Evolutionary conservation across 2,113 vertebrate genomes (phyloP), one percentile per base, ranked within the genome.

Genomic region (Misgurnus anguillicaudatus): DNA sequence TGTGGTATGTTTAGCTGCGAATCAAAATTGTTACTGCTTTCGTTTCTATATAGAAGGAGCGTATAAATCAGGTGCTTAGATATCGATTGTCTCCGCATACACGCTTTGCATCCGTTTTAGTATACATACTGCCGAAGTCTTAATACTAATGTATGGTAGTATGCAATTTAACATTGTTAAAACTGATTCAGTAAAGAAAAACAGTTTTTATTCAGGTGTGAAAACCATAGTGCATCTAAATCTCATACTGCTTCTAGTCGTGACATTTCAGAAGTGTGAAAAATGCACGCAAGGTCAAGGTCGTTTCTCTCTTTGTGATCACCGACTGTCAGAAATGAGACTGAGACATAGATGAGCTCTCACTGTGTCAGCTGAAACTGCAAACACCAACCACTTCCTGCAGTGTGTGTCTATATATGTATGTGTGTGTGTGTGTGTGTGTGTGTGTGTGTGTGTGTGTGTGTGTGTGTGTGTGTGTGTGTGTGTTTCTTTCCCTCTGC

Each of bases 331-430:
- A 60, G 55, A 74, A 42, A 60, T 4, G 21, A 36, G 57, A 74
- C 57, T n/a, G 21, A 48, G 57, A 19, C 31, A 62, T 73, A 73
- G 41, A 73, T 62, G 72, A 75, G 42, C 39, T 42, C 61, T 57
- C 51, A 61, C 24, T 58, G 69, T 80, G 82, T 78, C 42, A 80
- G 86, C 86, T 87, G 84, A 87, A 83, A 77, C 67, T 78, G 79
- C 82, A 85, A 57, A 75, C 17, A 76, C 47, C 19, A 70, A 84
- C 76, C 73, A 82, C 72, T 84, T 80, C 64, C 79, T 83, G 63
- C 38, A 9, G 47, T 38, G 80, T 71, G 57, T 65, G 75, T 80
- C 72, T 45, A 31, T 80, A 79, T 71, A 71, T 79, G 63, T 65
- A 75, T 80, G 75, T 45, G 39, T 80, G 82, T 71, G 75, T 79